Evolutionary conservation across 2,113 vertebrate species (phyloP).

Genomic region (Pipa parva): DNA sequence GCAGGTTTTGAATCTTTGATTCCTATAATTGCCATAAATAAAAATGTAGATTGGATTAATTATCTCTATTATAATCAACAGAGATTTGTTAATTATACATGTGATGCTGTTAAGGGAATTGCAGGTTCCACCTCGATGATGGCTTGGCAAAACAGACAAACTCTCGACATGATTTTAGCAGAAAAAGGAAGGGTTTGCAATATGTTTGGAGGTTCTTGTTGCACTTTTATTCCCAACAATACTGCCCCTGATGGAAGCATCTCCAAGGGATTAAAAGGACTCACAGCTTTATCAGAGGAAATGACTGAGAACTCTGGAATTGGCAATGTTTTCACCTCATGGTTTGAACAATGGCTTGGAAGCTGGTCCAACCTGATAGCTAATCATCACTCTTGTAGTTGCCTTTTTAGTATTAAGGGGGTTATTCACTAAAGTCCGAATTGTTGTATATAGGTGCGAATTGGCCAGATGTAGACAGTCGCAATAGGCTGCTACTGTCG

Average conservation of each 20-base stretch:
- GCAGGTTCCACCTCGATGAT: background rate
- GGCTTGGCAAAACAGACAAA: background rate
- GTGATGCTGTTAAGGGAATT: background rate
- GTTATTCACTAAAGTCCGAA: too few relatives aligned
- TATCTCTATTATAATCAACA: background rate
- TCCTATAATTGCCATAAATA: background rate
- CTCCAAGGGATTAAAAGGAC: background rate
- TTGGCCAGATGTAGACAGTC: too few relatives aligned
- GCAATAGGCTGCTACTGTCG: too few relatives aligned
- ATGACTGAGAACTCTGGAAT: too few relatives aligned
- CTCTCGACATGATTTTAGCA: background rate
- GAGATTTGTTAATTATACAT: background rate
- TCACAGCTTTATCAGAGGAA: background rate
- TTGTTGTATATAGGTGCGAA: too few relatives aligned
- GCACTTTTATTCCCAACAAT: background rate
- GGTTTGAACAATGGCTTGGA: background rate
- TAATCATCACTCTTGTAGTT: too few relatives aligned
- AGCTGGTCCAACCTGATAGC: too few relatives aligned
- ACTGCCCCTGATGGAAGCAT: background rate
- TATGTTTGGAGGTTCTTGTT: background rate
- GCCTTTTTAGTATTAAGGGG: too few relatives aligned
- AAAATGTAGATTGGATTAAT: background rate
- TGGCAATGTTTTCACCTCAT: too few relatives aligned
- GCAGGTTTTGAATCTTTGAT: background rate
- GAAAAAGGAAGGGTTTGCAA: background rate